These are phyloP conservation scores for Pachydiplax longipennis DNA, from an alignment of 2,888 invertebrate genomes.

Conservation along the genomic window DNA sequence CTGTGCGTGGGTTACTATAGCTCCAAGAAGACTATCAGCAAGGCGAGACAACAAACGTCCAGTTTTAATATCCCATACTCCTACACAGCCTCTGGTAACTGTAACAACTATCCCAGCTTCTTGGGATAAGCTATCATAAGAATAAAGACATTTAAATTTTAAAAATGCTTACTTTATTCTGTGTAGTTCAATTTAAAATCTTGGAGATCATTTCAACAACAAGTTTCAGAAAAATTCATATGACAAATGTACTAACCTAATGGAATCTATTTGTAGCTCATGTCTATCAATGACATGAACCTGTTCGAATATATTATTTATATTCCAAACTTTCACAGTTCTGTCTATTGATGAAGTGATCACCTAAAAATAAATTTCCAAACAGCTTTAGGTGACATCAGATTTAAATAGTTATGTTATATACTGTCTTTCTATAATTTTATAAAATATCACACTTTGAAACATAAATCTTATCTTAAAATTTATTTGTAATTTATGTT, in stretches of 20 bases:
- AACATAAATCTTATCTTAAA: too few species aligned
- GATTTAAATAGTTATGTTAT: too few species aligned
- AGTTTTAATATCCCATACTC: conserved; percentile 90
- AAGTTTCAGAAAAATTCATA: background rate
- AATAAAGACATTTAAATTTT: background rate
- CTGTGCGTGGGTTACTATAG: conserved; percentile 91
- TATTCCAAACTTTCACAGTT: conserved; percentile 98
- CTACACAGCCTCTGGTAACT: conserved; percentile 92
- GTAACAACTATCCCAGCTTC: conserved; percentile 86
- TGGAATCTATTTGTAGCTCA: conserved; percentile 92
- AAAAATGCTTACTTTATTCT: background rate
- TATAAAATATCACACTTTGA: too few species aligned
- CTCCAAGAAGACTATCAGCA: conserved; percentile 90
- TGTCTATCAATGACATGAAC: conserved; percentile 95
- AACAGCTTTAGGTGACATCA: background rate
- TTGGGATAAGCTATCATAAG: conserved; percentile 71
- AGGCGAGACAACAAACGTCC: conserved; percentile 86
- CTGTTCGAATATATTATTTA: conserved; percentile 97
- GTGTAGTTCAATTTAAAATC: background rate
- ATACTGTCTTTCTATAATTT: too few species aligned
- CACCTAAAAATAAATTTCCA: conserved; percentile 63
- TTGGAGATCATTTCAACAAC: background rate
- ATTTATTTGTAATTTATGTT: too few species aligned
- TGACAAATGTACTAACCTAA: conserved; percentile 68
- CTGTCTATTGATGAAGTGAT: conserved; percentile 97